Evolutionary conservation across 1,140 invertebrate genomes (phyloP), one percentile per base, ranked within the genome.

Genomic region (Eueides isabella): DNA sequence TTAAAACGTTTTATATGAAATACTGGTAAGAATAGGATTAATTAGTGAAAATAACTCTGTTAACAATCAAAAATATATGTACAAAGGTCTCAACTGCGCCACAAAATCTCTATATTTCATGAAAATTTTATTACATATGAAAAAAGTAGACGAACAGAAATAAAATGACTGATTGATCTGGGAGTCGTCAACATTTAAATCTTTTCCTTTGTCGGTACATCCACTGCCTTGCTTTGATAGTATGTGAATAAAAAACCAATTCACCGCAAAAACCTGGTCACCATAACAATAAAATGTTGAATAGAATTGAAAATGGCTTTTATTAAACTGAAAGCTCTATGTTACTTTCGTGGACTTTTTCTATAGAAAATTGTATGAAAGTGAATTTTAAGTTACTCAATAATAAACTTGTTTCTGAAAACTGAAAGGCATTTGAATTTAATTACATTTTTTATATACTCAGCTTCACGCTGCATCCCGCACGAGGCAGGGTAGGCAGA

Each of bases 231-330:
- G 5, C 5, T 44, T 23, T 7, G 16, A 44, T 44, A 44, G 5
- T 19, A 44, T 7, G 35, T 12, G 11, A n/a, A 44, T 44, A 44
- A 44, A 44, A 44, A 44, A 44, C 35, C 7, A 44, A 19, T 44
- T 14, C n/a, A n/a, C 41, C 5, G 41, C 41, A 44, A 44, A 44
- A 44, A 44, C 41, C 6, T 44, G 41, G 19, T 23, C 41, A 7
- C 41, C n/a, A 44, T 23, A 44, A 41, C 38, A n/a, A 44, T 2
- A 12, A 44, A 44, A 44, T 44, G 41, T 19, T 44, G 35, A 44
- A 19, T 44, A 44, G 41, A 44, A n/a, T 44, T 44, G n/a, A 44
- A 44, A 44, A n/a, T 44, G n/a, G n/a, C 16, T 44, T 44, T 44
- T 5, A 7, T 44, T 7, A 23, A 44, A 23, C 41, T 44, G 16